Base-by-base conservation (phyloP, 1,140 invertebrate genomes). In the Leptopilina clavipes region DNA sequence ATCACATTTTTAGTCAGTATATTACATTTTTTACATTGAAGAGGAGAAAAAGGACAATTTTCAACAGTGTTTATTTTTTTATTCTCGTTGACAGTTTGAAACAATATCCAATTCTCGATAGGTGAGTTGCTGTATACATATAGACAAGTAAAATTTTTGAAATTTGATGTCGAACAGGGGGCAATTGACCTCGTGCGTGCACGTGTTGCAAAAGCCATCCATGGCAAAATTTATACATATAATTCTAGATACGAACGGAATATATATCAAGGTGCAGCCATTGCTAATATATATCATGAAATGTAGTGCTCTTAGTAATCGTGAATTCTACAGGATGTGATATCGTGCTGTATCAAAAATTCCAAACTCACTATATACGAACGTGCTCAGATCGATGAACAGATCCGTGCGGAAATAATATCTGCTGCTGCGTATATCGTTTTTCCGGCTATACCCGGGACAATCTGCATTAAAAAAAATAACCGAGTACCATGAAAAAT, bases 331-430 rank as follows among this genome's bases (percentile, higher is more conserved):
- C 22, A 65, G 56, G 56, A 65, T 65, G 18, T 56, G 22, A 65
- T 65, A 65, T 65, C 56, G 11, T 5, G 22, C 22, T 65, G 56
- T 31, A 65, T 65, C 22, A 65, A 65, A 65, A 65, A 65, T 65
- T 31, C 56, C 9, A 65, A 31, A 19, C 56, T 65, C 22, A 12
- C 56, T 22, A 40, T 40, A 40, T 40, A 6, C 22, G 56, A 19
- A 65, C 56, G 22, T 65, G 22, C 12, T 65, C 22, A 65, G 56
- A 65, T 65, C 56, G 56, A 65, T 65, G 56, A 65, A 65, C 56
- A 65, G 56, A 31, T 65, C 56, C 56, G 56, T 65, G 14, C 56
- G 56, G 56, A 65, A 65, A 65, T 65, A 31, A 65, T 65, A 65
- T 65, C 22, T 37, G 25, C 37, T 40, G 37, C 59, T 65, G 22